Percentiles rank a stretch among this genome's conserved stretches.
These are phyloP conservation scores for Drosophila punjabiensis DNA, from an alignment of 1,140 invertebrate species.

Conservation along the genomic window DNA sequence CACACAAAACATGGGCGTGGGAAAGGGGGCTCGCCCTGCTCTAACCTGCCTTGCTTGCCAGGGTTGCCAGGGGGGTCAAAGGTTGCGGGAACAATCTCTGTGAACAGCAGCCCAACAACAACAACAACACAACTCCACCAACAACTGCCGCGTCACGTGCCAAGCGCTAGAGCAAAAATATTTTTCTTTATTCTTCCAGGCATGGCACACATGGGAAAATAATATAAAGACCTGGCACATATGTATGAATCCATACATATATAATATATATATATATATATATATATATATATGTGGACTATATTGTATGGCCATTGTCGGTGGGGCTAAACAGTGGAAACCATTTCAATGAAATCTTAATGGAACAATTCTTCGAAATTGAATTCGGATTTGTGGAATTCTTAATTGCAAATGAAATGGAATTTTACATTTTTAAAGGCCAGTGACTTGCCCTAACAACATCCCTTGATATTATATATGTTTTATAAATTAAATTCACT, in stretches of 20 bases:
- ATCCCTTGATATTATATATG: background rate
- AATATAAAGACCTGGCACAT: slow-evolving; percentile 37
- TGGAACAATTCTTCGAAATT: slow-evolving; percentile 46
- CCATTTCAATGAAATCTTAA: slow-evolving; percentile 49
- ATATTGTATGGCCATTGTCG: slow-evolving; percentile 47
- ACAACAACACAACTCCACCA: slow-evolving; percentile 20
- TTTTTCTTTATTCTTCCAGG: slow-evolving; percentile 46
- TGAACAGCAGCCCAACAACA: slow-evolving; percentile 54
- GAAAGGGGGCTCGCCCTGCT: background rate
- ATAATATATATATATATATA: slow-evolving; percentile 1
- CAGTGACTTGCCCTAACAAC: background rate
- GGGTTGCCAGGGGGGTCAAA: slow-evolving; percentile 24
- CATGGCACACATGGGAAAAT: slow-evolving; percentile 18
- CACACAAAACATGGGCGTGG: slow-evolving; percentile 48
- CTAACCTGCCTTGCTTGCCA: too few species aligned
- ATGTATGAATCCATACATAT: slow-evolving; percentile 19
- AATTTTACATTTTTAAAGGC: slow-evolving; percentile 15
- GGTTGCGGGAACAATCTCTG: slow-evolving; percentile 48
- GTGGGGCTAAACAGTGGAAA: slow-evolving; percentile 50
- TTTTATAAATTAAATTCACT: slow-evolving; percentile 1
- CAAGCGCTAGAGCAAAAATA: slow-evolving; percentile 76
- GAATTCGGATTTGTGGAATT: slow-evolving; percentile 43
- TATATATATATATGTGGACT: slow-evolving; percentile 19
- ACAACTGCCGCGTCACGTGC: slow-evolving; percentile 71
- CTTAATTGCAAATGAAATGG: slow-evolving; percentile 41